Conservation (phyloP, 1,140 invertebrate genomes). For the Drosophila nigromelanica region DNA sequence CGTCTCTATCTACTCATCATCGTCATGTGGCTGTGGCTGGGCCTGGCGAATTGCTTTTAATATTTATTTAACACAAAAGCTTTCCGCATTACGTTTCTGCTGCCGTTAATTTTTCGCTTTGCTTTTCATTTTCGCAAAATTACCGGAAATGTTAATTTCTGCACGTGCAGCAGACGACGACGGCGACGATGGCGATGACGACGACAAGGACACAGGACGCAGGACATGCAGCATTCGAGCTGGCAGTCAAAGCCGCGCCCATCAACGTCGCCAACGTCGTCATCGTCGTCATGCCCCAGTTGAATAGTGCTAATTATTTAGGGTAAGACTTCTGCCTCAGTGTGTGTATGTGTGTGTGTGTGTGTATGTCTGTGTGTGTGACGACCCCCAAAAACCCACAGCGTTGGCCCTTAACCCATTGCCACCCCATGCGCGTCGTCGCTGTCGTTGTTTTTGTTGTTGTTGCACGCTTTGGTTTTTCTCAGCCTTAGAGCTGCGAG, state of each 20-base stretch:
- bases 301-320: conserved; percentile 83
- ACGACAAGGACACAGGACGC: conserved; percentile 43
- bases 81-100: conserved; percentile 78
- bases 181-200: conserved; percentile 8
- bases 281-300: conserved; percentile 63
- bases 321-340: conserved; percentile 70
- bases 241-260: conserved; percentile 60
- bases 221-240: conserved; percentile 39
- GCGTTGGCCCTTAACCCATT: conserved; percentile 75
- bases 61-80: conserved; percentile 83
- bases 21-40: conserved; percentile 35
- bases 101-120: conserved; percentile 82
- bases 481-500: conserved; percentile 52
- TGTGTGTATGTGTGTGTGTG: conserved; percentile 3
- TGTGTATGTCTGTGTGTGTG: conserved; percentile 12
- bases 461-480: conserved; percentile 39
- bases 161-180: conserved; percentile 72
- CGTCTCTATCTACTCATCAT: conserved; percentile 14
- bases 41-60: conserved; percentile 76
- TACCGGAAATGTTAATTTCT: conserved; percentile 83
- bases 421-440: conserved; percentile 57
- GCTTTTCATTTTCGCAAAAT: conserved; percentile 83
- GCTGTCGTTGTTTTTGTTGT: conserved; percentile 12
- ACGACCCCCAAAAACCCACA: conserved; percentile 57
- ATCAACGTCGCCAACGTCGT: conserved; percentile 47